Base-by-base conservation (phyloP, 2,797 vertebrate species). In the Mareca strepera region DNA sequence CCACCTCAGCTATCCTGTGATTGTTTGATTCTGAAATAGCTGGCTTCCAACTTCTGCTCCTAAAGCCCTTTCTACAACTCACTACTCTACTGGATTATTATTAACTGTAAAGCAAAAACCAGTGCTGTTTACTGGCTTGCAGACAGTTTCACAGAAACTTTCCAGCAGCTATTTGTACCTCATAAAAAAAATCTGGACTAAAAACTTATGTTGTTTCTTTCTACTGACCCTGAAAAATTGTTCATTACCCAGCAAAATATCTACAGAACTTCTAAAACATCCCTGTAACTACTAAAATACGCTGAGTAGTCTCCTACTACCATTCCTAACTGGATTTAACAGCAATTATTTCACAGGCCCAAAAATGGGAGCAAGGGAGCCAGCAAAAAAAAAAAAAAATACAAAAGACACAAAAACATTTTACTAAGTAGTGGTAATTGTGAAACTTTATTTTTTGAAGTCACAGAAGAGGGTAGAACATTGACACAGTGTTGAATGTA, bases 391-490 rank as follows among this genome's bases (percentile, higher is more conserved):
- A 69, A 59, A 29, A 69, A 29, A 69, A 83, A 26, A 56, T 2
- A 89, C 2, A 73, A 56, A 69, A 67, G 43, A 63, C 29, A 82
- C 2, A 66, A 44, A 83, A 83, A 68, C 84, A 67, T 4, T 35
- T 22, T 26, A 68, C 5, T 15, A 75, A 56, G 46, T 53, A 64
- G 70, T 70, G 81, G 35, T 50, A 90, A 93, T 43, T 74, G 80
- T 74, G 80, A 94, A 92, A 73, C 75, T 96, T 96, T 96, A 21
- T 69, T 88, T 81, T 85, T 76, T 86, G 21, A 91, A 94, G 88
- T 88, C 77, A 94, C 67, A 80, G 70, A 88, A 77, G 21, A 43
- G 69, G 28, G 52, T 77, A 94, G 70, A 90, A 93, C 87, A 88
- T 6, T 77, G 55, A 95, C 67, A 62, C 82, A 87, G 39, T 29